These are phyloP conservation scores for Oscheius sp. DNA, from an alignment of 2,888 invertebrate species.

Conservation along the genomic window DNA sequence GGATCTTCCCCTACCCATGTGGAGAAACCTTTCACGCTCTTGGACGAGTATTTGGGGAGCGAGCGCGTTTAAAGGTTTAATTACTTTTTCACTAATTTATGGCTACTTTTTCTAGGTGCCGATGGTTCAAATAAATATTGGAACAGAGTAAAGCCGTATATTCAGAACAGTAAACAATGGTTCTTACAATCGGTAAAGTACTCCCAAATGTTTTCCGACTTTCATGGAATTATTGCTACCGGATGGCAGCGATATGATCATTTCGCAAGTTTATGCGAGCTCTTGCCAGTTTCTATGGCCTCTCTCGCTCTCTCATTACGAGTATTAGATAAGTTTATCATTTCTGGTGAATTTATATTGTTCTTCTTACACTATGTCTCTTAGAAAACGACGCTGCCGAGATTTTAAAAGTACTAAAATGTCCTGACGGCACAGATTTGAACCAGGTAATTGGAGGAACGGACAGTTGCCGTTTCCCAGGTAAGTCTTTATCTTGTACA, in stretches of 20 bases:
- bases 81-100: background rate
- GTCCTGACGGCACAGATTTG: constrained; percentile 45
- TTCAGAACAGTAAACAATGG: constrained; percentile 56
- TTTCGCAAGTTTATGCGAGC: constrained; percentile 54
- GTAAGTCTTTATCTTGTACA: constrained; percentile 21
- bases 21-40: constrained; percentile 70
- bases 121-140: constrained; percentile 49
- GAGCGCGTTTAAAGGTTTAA: constrained; percentile 78
- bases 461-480: constrained; percentile 53
- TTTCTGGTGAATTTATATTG: constrained; percentile 36
- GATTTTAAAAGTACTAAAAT: constrained; percentile 40
- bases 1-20: constrained; percentile 52
- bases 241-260: constrained; percentile 62
- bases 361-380: background rate
- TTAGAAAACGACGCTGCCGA: constrained; percentile 31
- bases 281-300: constrained; percentile 55
- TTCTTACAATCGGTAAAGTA: constrained; percentile 48
- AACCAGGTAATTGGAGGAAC: constrained; percentile 41
- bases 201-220: constrained; percentile 39
- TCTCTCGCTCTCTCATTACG: constrained; percentile 49
- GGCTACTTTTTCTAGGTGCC: constrained; percentile 40
- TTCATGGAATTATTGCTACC: constrained; percentile 54
- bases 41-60: constrained; percentile 81
- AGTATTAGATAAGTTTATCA: constrained; percentile 46
- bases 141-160: constrained; percentile 53